Evolutionary conservation across 2,797 vertebrate species (phyloP).

Genomic region (Apogon hyalosoma): DNA sequence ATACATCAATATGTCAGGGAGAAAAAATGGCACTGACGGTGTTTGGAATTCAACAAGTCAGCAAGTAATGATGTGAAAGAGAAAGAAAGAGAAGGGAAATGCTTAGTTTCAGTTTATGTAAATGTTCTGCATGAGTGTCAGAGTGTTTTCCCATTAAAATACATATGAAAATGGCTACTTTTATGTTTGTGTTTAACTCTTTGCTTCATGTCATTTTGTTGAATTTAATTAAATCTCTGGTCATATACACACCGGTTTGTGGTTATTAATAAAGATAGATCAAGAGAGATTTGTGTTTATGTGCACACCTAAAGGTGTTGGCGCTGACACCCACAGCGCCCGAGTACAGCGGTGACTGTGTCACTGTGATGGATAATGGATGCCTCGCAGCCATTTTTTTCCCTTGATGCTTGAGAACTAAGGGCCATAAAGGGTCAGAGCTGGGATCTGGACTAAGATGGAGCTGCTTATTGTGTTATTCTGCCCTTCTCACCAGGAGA

Average conservation of each 20-base stretch:
- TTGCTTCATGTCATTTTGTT: background rate
- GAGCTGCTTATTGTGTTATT: slow-evolving; percentile 23
- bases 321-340: background rate
- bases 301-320: background rate
- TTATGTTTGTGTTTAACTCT: background rate
- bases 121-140: too few species aligned
- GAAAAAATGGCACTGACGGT: too few species aligned
- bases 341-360: slow-evolving; percentile 26
- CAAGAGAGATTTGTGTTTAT: background rate
- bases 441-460: slow-evolving; percentile 29
- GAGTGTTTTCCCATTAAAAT: too few species aligned
- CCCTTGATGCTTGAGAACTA: slow-evolving; percentile 38
- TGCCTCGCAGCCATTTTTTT: slow-evolving; percentile 26
- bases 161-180: too few species aligned
- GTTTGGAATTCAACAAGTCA: too few species aligned
- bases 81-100: too few species aligned
- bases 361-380: slow-evolving; percentile 59
- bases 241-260: background rate
- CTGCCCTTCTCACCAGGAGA: background rate
- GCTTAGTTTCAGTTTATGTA: too few species aligned
- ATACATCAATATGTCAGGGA: too few species aligned
- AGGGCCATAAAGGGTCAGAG: slow-evolving; percentile 7
- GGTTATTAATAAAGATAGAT: background rate
- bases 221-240: background rate
- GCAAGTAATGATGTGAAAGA: too few species aligned